A percentile compares a stretch with the other conserved stretches of the same genome.
Evolutionary conservation across 1,140 invertebrate species (phyloP).

Genomic region (Mactra quadrangularis): DNA sequence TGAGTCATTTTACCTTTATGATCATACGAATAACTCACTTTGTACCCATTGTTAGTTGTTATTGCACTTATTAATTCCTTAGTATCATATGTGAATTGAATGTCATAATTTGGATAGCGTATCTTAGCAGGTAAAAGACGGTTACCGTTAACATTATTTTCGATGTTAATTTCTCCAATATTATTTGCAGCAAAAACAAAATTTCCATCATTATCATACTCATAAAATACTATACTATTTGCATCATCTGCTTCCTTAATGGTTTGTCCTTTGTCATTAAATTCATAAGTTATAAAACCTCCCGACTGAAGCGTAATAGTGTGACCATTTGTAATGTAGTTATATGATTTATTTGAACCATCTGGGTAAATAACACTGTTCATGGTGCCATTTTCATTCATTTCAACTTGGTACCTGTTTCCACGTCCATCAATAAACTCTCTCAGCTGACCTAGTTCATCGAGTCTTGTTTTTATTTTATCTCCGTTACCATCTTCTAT

Average conservation of each 20-base stretch:
- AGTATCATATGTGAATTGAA: conserved; percentile 2
- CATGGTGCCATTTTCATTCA: conserved; percentile 15
- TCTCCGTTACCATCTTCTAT: conserved; percentile 43
- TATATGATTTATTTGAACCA: conserved; percentile 18
- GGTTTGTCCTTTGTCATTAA: neutral
- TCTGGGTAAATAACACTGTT: conserved; percentile 7
- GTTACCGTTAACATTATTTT: neutral
- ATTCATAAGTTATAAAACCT: neutral
- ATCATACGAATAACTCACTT: conserved; percentile 10
- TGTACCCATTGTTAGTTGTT: conserved; percentile 4
- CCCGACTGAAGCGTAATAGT: neutral
- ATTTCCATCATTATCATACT: conserved; percentile 14
- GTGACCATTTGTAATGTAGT: conserved; percentile 3
- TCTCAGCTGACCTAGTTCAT: neutral
- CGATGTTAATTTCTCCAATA: neutral
- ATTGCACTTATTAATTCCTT: neutral
- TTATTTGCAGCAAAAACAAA: neutral
- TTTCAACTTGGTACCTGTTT: conserved; percentile 9
- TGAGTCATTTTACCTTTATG: neutral
- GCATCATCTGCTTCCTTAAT: neutral
- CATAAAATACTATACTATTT: neutral
- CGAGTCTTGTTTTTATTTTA: neutral
- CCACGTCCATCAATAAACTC: conserved; percentile 16
- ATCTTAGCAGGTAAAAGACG: neutral
- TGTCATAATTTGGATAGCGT: neutral